phyloP scores from a whole-genome alignment of 2,797 vertebrate genomes.

The Gambelia wislizenii region DNA sequence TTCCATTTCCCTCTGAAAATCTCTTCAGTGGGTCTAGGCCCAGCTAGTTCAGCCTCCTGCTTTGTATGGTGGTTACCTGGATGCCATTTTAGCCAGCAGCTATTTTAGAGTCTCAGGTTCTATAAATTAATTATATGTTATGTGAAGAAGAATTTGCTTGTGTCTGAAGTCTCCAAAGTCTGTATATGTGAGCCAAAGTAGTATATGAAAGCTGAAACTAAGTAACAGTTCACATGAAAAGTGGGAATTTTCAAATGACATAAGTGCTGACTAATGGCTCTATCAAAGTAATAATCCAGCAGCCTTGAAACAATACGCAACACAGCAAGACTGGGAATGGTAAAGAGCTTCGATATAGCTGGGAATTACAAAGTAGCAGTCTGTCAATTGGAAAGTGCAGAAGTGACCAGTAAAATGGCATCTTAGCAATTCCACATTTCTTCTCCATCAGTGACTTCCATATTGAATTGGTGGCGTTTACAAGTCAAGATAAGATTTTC shows the following conservation, averaged over 20 bases:
- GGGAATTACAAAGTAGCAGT: background rate
- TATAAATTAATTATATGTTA: background rate
- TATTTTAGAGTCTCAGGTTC: background rate
- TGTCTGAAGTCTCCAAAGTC: background rate
- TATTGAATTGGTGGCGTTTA: background rate
- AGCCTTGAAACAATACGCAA: background rate
- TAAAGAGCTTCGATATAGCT: background rate
- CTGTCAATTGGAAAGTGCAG: background rate
- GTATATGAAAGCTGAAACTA: constrained; percentile 15
- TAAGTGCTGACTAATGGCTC: background rate
- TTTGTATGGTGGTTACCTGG: background rate
- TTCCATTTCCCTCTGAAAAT: too few species aligned
- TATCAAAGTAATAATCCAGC: background rate
- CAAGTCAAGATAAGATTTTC: constrained; percentile 10
- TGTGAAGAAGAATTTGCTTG: background rate
- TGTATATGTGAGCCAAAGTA: background rate
- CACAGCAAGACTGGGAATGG: background rate
- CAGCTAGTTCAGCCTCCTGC: background rate
- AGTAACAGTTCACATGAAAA: background rate
- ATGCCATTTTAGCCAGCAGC: background rate
- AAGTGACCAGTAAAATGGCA: background rate
- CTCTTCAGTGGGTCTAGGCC: background rate
- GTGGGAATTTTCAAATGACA: background rate
- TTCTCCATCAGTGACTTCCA: background rate
- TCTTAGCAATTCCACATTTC: background rate